Evolutionary conservation across 2,888 invertebrate genomes (phyloP).

Genomic region (Lottia gigantea): DNA sequence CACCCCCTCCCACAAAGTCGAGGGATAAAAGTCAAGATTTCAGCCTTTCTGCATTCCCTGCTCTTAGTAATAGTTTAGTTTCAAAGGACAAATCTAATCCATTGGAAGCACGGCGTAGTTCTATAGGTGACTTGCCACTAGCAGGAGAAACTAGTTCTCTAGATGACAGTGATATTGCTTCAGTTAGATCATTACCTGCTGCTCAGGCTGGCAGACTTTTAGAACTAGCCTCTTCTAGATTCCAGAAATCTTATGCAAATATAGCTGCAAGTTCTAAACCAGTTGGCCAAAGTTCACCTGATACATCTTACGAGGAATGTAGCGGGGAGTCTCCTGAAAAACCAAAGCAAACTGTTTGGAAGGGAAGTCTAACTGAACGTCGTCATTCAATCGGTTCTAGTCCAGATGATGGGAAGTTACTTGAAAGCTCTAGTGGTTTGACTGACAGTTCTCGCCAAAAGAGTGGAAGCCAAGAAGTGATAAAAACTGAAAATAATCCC

Average conservation of each 20-base stretch:
- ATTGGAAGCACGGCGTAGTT: slow-evolving; percentile 49
- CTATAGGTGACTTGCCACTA: slow-evolving; percentile 53
- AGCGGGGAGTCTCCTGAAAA: slow-evolving; percentile 26
- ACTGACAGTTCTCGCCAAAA: slow-evolving; percentile 34
- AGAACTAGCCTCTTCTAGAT: slow-evolving; percentile 35
- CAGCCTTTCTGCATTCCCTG: slow-evolving; percentile 61
- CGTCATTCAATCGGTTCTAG: slow-evolving; percentile 60
- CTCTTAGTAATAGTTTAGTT: slow-evolving; percentile 34
- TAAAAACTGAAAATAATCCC: slow-evolving; percentile 24
- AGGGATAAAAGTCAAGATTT: slow-evolving; percentile 43
- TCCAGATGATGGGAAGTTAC: slow-evolving; percentile 46
- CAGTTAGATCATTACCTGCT: slow-evolving; percentile 61
- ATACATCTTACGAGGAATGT: neutral
- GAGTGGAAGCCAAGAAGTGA: slow-evolving; percentile 46
- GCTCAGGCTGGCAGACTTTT: slow-evolving; percentile 35
- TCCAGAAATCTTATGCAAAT: slow-evolving; percentile 58
- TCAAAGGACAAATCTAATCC: slow-evolving; percentile 35
- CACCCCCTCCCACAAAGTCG: slow-evolving; percentile 9
- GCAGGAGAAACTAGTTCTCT: slow-evolving; percentile 36
- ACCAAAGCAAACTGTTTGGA: slow-evolving; percentile 53
- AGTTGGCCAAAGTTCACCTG: slow-evolving; percentile 9
- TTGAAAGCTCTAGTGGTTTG: slow-evolving; percentile 23
- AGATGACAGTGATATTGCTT: slow-evolving; percentile 61
- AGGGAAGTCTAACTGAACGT: slow-evolving; percentile 54
- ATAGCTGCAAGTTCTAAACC: slow-evolving; percentile 53